Evolutionary conservation across 1,140 invertebrate genomes (phyloP), one percentile per base, ranked within the genome.

Genomic region (Periplaneta americana): DNA sequence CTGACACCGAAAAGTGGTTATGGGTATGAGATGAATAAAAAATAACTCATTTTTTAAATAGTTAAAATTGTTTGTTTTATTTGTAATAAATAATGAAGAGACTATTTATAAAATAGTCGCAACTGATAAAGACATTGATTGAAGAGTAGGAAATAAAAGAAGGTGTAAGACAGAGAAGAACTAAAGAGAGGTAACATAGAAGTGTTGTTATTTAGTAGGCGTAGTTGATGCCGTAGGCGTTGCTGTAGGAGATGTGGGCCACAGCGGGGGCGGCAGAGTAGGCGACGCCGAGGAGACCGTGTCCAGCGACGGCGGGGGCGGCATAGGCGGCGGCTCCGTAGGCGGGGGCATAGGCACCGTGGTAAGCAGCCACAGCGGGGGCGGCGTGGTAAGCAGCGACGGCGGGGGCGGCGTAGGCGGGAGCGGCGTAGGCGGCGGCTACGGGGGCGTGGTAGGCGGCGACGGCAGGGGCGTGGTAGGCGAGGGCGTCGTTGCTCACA

Each of bases 261-360:
- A 93, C 93, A 31, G 91, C 91, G 6, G 92, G 91, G 8, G 93
- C 92, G 33, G 92, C 92, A 2, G 92, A 93, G 85, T 93, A 92
- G 0, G 91, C 89, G 35, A 91, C 89, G 80, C 90, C 90, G 31
- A 91, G 85, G 28, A 91, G 87, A 34, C 88, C 88, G 57, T 81
- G 81, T 31, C 74, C 75, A 34, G 81, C 78, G 15, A 79, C 74
- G 13, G 77, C 34, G 74, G 78, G 34, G 22, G 80, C 82, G 28
- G 79, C 74, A 13, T n/a, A 35, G 85, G 85, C 75, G 85, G 80
- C 82, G 66, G 83, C 82, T 48, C 84, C 84, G 31, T 86, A 83
- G 80, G 85, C 85, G 37, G 84, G 84, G 22, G 82, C 82, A 36
- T 80, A 33, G 36, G 83, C 82, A 74, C n/a, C n/a, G n/a, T n/a